A percentile compares a stretch with the other conserved stretches of the same genome.
Evolutionary conservation across 1,140 invertebrate genomes (phyloP).

Genomic region (Drosophila azteca): DNA sequence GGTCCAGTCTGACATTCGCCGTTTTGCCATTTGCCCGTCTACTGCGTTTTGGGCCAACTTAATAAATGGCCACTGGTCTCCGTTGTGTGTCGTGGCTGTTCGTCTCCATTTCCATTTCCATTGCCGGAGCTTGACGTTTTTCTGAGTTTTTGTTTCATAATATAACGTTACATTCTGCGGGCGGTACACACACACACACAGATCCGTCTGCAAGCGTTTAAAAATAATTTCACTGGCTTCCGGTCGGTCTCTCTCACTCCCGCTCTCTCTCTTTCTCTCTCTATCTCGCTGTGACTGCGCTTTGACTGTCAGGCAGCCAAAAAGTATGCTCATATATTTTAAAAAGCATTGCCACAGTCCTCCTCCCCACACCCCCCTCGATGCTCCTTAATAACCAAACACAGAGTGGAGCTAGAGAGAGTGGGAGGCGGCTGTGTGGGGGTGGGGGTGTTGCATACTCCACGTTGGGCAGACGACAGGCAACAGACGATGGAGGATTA

Average conservation of each 20-base stretch:
- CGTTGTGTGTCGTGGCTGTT: slow-evolving; percentile 5
- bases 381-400: slow-evolving; percentile 59
- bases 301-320: slow-evolving; percentile 56
- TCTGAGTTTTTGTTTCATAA: slow-evolving; percentile 68
- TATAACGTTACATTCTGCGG: slow-evolving; percentile 54
- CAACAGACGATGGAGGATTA: slow-evolving; percentile 24
- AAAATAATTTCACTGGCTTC: slow-evolving; percentile 69
- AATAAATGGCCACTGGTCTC: slow-evolving; percentile 54
- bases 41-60: slow-evolving; percentile 47
- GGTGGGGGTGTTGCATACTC: too few relatives aligned
- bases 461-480: slow-evolving; percentile 22
- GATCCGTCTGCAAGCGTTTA: slow-evolving; percentile 55
- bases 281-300: slow-evolving; percentile 15
- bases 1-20: slow-evolving; percentile 30
- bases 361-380: slow-evolving; percentile 19
- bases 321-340: slow-evolving; percentile 64
- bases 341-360: slow-evolving; percentile 19
- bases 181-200: slow-evolving; percentile 34
- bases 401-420: slow-evolving; percentile 12
- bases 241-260: slow-evolving; percentile 20
- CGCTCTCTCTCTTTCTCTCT: neutral
- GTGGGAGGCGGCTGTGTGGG: neutral
- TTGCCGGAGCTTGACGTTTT: slow-evolving; percentile 41
- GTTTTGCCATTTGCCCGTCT: slow-evolving; percentile 61
- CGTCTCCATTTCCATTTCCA: neutral